Conservation (phyloP, 1,140 invertebrate species). For the Leptinotarsa lineolata region DNA sequence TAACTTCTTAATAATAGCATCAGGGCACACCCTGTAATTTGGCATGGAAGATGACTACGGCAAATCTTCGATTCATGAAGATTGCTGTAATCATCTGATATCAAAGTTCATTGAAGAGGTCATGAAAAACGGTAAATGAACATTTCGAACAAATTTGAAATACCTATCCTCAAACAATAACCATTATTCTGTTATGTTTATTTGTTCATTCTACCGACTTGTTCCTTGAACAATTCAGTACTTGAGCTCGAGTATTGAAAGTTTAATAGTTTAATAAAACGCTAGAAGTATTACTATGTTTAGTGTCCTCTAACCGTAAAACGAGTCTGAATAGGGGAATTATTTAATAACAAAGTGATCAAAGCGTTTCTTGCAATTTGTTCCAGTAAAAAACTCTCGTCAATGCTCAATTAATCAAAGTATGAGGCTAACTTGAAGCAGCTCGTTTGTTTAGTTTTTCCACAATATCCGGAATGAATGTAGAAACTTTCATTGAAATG, state of each 20-base stretch:
- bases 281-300: neutral
- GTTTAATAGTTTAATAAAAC: neutral
- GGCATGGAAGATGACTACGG: no score
- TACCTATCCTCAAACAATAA: neutral
- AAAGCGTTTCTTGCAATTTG: constrained; percentile 1
- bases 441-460: neutral
- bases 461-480: no score
- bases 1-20: no score
- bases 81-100: neutral
- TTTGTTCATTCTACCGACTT: neutral
- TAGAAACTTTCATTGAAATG: no score
- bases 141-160: neutral
- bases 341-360: constrained; percentile 5
- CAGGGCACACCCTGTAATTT: no score
- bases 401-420: neutral
- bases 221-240: constrained; percentile 1
- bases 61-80: neutral
- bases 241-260: neutral
- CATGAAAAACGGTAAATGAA: neutral
- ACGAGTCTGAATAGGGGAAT: neutral
- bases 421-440: neutral
- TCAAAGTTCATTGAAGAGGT: neutral
- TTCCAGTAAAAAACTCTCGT: neutral
- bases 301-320: constrained; percentile 8
- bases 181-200: neutral